Evolutionary conservation across 1,140 invertebrate species (phyloP).

Genomic region (Holcopasites calliopsidis): DNA sequence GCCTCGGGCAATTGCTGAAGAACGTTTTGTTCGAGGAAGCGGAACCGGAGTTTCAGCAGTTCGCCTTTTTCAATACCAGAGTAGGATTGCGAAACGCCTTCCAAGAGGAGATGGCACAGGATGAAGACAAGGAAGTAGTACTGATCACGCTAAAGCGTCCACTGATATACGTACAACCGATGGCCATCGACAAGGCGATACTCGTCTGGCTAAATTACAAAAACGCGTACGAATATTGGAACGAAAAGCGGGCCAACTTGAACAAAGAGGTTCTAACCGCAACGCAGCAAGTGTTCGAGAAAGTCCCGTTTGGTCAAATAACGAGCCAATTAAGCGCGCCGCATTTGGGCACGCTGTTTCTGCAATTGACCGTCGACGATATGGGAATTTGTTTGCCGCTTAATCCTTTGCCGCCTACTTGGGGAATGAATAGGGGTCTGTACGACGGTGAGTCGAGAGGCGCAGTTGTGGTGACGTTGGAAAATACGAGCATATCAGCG

Average conservation of each 20-base stretch:
- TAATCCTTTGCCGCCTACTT: slow-evolving; percentile 87
- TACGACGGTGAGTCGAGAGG: slow-evolving; percentile 91
- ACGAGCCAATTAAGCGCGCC: slow-evolving; percentile 86
- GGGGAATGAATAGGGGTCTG: slow-evolving; percentile 83
- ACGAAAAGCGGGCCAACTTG: slow-evolving; percentile 93
- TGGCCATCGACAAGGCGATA: slow-evolving; percentile 97
- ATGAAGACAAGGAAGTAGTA: slow-evolving; percentile 96
- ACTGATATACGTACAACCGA: slow-evolving; percentile 96
- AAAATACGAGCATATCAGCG: slow-evolving; percentile 95
- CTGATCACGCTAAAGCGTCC: slow-evolving; percentile 94
- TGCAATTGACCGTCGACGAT: slow-evolving; percentile 97
- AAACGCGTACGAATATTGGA: slow-evolving; percentile 99
- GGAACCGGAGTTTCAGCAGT: slow-evolving; percentile 97
- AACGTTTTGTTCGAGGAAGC: slow-evolving; percentile 98
- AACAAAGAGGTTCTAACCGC: slow-evolving; percentile 93
- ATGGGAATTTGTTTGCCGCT: slow-evolving; percentile 97
- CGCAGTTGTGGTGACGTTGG: slow-evolving; percentile 95
- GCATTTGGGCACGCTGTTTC: slow-evolving; percentile 92
- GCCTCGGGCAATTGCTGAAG: slow-evolving; percentile 94
- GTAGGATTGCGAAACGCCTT: slow-evolving; percentile 92
- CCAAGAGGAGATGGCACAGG: slow-evolving; percentile 93
- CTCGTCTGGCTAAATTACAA: slow-evolving; percentile 99
- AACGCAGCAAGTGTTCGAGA: slow-evolving; percentile 88
- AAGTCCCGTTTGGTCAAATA: slow-evolving; percentile 88
- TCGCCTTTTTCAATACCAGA: slow-evolving; percentile 97